Base-by-base conservation (phyloP, 2,888 invertebrate genomes). In the Rosalia funebris region DNA sequence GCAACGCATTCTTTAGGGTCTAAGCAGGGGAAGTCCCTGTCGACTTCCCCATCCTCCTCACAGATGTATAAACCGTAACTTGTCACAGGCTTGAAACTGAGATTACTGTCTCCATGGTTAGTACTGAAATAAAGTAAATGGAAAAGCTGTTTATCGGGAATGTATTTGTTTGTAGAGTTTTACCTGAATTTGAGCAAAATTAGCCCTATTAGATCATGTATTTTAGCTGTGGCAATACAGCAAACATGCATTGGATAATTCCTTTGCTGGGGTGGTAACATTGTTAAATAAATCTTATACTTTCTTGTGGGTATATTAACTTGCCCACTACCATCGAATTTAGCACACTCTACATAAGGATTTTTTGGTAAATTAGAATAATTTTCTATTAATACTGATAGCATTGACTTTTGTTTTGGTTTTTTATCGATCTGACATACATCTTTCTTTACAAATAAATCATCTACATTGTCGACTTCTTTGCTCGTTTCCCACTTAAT, bases 11-110 rank as follows among this genome's bases (percentile, higher is more conserved):
- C 97, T 62, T 88, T 87, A 10, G 91, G 86, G 77, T 96, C 96
- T 9, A 98, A 84, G 70, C 92, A 91, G 0, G 97, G 96, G 78
- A 98, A 96, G 72, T 96, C 97, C 82, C 88, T 87, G 81, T 96
- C 96, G 1, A 95, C 92, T 82, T 96, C 96, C 1, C 97, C 98
- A 77, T 96, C 96, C 75, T 98, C 97, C 82, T 98, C 98, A 17
- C 95, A 96, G 79, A 98, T 95, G 77, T 93, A 95, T 55, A 98
- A 85, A 39, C 94, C 93, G 79, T 95, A 97, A 75, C 89, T 87
- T 54, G 85, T 83, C 12, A 89, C 86, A 32, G 88, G 86, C 71
- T 88, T 87, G 45, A 90, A 83, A 14, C 82, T 79, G 71, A 87
- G 82, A 62, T 89, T 87, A 2, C 65, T 31, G 55, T 53, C 53